Evolutionary conservation across 2,113 vertebrate genomes (phyloP), one percentile per base, ranked within the genome.

Genomic region (Pachyramphus minor): DNA sequence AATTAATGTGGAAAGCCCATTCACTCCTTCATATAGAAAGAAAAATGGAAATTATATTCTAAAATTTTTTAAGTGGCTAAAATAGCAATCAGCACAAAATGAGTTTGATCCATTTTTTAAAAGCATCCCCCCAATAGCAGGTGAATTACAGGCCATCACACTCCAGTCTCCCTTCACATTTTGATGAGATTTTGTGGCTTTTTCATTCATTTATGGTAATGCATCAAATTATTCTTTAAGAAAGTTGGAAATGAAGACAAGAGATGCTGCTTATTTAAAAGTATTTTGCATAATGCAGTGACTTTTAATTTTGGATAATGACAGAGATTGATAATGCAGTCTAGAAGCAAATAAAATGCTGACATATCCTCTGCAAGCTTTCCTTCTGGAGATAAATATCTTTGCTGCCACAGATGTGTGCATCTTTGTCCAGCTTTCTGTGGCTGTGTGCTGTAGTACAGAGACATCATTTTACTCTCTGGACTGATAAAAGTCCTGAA

Each of bases 211-310:
- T 95, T 93, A 90, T 87, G 78, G 53, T 73, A 91, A 91, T 84
- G 25, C 14, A 62, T 83, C 58, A 82, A 89, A 89, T 95, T 90
- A 91, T 47, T 49, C 83, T 84, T 56, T 81, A 93, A 88, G 82
- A 95, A 93, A 79, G 50, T 63, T 87, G 89, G 63, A 83, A 90
- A 91, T 71, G 33, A 94, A 93, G 91, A 77, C 58, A 89, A 83
- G 82, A 89, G 37, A 84, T 71, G 89, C 33, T 69, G n/a, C 66
- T 87, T 91, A 55, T 80, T 94, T 82, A 19, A 76, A 94, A 85
- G 59, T 35, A 69, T 87, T 93, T 93, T 94, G 82, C 84, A 83
- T 93, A 94, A 87, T 30, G 45, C 42, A 83, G 50, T 66, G 69
- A 82, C 78, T 90, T 94, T 93, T 94, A 96, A 93, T 84, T 87